Evolutionary conservation across 2,888 invertebrate species (phyloP).

Genomic region (Thera britannica): DNA sequence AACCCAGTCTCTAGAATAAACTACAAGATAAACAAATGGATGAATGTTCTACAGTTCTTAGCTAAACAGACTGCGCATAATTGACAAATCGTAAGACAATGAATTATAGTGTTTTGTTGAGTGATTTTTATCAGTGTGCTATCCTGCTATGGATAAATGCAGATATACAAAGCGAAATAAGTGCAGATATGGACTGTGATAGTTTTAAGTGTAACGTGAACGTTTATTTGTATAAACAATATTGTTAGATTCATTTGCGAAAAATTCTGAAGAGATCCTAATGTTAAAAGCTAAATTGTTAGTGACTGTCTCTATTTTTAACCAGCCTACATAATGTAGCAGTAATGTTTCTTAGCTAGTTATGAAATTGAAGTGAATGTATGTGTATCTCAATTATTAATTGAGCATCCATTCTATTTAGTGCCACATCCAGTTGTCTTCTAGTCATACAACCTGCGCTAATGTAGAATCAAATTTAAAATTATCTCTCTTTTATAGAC

Average conservation of each 20-base stretch:
- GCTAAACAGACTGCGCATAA: conserved; percentile 4
- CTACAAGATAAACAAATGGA: neutral
- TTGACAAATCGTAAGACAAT: conserved; percentile 7
- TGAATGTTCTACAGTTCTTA: conserved; percentile 8
- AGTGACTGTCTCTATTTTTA: neutral
- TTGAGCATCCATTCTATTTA: conserved; percentile 14
- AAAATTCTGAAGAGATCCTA: conserved; percentile 1
- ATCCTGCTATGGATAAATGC: neutral
- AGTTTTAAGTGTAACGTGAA: conserved; percentile 24
- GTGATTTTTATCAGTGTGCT: conserved; percentile 2
- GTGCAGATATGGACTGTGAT: conserved; percentile 31
- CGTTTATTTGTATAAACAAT: conserved; percentile 18
- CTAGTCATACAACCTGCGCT: conserved; percentile 33
- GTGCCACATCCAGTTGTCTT: conserved; percentile 27
- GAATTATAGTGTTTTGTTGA: neutral
- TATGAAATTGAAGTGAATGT: conserved; percentile 22
- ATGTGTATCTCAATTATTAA: conserved; percentile 14
- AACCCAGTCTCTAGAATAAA: neutral
- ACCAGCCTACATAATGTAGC: conserved; percentile 11
- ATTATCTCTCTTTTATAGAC: too few species aligned
- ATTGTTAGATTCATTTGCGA: neutral
- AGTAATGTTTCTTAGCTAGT: conserved; percentile 1
- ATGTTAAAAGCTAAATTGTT: neutral
- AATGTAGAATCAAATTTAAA: too few species aligned
- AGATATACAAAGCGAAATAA: conserved; percentile 19